Evolutionary conservation across 1,140 invertebrate genomes (phyloP).

Genomic region (Sipha flava): DNA sequence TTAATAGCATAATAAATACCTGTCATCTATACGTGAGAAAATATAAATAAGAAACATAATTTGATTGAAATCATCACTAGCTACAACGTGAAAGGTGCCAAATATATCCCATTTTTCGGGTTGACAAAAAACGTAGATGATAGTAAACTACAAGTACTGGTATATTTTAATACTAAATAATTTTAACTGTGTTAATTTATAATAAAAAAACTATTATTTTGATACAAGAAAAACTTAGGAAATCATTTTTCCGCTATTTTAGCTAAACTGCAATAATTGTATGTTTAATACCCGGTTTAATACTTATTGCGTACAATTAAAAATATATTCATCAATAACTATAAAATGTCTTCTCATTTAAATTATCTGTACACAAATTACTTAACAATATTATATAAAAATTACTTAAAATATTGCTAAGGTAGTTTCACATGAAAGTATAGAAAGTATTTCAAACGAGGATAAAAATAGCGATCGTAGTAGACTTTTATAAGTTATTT

Average conservation of each 20-base stretch:
- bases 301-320: no score
- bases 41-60: neutral
- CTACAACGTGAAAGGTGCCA: neutral
- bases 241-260: neutral
- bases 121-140: neutral
- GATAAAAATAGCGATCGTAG: no score
- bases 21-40: neutral
- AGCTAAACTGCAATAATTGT: no score
- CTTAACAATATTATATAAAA: no score
- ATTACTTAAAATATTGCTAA: no score
- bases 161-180: neutral
- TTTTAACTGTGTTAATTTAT: neutral
- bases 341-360: no score
- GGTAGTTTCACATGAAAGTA: no score
- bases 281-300: no score
- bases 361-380: no score
- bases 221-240: neutral
- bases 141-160: neutral
- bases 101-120: neutral
- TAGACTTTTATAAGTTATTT: no score
- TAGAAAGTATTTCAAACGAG: no score
- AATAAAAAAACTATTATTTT: neutral
- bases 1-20: neutral
- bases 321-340: no score
- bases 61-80: neutral